Conservation (phyloP, 2,113 vertebrate genomes). For the Isurus oxyrinchus region DNA sequence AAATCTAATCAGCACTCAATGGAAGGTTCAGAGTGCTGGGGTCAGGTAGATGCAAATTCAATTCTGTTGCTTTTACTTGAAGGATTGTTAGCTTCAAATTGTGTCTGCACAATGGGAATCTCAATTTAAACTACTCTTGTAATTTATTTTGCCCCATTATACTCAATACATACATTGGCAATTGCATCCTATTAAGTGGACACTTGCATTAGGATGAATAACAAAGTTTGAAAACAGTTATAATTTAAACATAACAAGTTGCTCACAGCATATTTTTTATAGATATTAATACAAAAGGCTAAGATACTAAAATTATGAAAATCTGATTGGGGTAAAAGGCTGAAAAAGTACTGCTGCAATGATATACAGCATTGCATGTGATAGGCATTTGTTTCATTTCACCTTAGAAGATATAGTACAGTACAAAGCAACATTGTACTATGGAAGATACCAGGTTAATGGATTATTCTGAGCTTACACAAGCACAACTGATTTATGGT, state of each 20-base stretch:
- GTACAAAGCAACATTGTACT: background rate
- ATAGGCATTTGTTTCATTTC: background rate
- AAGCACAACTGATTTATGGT: background rate
- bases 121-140: background rate
- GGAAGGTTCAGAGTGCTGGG: background rate
- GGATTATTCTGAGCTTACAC: background rate
- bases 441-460: background rate
- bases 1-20: conserved; percentile 7
- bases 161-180: background rate
- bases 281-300: background rate
- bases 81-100: background rate
- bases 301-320: background rate
- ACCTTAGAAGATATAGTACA: background rate
- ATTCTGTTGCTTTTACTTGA: background rate
- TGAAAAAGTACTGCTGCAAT: background rate
- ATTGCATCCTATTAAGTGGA: background rate
- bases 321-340: background rate
- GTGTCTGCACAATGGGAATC: background rate
- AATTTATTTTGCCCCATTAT: background rate
- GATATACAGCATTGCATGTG: background rate
- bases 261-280: background rate
- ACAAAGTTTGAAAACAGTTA: background rate
- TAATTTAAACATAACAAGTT: background rate
- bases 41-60: conserved; percentile 12
- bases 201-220: background rate